Conservation (phyloP, 2,888 invertebrate species). For the Phengaris arion region DNA sequence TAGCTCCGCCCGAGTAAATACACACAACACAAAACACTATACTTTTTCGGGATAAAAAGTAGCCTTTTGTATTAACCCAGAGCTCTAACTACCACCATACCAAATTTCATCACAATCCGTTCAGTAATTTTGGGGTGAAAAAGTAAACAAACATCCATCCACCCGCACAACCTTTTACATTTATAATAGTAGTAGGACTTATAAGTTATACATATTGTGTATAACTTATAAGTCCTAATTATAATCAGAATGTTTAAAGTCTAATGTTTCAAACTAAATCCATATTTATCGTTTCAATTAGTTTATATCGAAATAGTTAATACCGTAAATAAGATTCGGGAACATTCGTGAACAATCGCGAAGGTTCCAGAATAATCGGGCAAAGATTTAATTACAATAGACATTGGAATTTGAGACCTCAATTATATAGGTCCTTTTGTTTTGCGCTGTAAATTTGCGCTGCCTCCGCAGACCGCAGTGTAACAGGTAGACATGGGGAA, state of each 20-base stretch:
- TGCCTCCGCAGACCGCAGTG: background rate
- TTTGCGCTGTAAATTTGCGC: background rate
- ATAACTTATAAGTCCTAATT: background rate
- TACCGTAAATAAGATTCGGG: slow-evolving; percentile 2
- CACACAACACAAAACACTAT: no score
- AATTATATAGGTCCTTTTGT: background rate
- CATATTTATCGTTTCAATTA: slow-evolving; percentile 30
- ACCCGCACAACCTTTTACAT: no score
- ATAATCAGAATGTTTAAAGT: slow-evolving; percentile 16
- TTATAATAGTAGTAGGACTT: no score
- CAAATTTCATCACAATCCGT: no score
- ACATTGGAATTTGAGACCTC: slow-evolving; percentile 8
- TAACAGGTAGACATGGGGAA: background rate
- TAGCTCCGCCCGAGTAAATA: no score
- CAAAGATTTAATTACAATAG: slow-evolving; percentile 5
- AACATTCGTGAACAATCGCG: background rate
- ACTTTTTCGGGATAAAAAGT: no score
- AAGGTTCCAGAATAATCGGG: background rate
- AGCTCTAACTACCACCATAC: no score
- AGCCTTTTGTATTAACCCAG: no score
- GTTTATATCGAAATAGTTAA: slow-evolving; percentile 8
- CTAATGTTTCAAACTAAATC: slow-evolving; percentile 28
- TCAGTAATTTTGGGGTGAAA: no score
- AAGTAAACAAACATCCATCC: no score
- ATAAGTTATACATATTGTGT: background rate